These are phyloP conservation scores for Tupaia chinensis DNA, from an alignment of 2,113 vertebrate genomes.

Conservation along the genomic window DNA sequence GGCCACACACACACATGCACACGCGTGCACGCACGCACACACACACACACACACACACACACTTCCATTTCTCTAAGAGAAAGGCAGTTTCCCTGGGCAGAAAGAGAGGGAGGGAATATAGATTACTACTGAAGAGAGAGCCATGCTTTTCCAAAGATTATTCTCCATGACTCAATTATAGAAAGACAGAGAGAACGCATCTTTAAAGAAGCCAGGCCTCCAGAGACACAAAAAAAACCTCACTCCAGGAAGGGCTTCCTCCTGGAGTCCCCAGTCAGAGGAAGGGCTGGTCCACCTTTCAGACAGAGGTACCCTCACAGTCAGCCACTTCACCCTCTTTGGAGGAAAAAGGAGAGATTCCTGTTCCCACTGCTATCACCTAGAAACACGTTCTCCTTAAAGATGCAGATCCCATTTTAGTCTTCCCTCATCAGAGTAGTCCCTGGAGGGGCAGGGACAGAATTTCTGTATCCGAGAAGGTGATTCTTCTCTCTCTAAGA, in stretches of 20 bases:
- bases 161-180: conserved; percentile 29
- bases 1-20: background rate
- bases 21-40: no score
- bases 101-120: conserved; percentile 40
- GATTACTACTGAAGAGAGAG: conserved; percentile 21
- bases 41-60: background rate
- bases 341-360: background rate
- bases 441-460: conserved; percentile 11
- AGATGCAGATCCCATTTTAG: background rate
- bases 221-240: background rate
- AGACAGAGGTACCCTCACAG: background rate
- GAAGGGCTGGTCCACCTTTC: background rate
- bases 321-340: background rate
- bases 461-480: conserved; percentile 39
- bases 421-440: background rate
- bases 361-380: background rate
- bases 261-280: background rate
- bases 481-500: conserved; percentile 36
- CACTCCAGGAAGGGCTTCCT: conserved; percentile 13
- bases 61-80: conserved; percentile 30
- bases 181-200: conserved; percentile 46
- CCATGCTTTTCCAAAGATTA: conserved; percentile 43
- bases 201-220: conserved; percentile 6
- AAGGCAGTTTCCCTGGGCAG: conserved; percentile 20
- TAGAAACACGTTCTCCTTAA: background rate